These are phyloP conservation scores for Melanotaenia boesemani DNA, from an alignment of 2,797 vertebrate genomes.

Conservation along the genomic window DNA sequence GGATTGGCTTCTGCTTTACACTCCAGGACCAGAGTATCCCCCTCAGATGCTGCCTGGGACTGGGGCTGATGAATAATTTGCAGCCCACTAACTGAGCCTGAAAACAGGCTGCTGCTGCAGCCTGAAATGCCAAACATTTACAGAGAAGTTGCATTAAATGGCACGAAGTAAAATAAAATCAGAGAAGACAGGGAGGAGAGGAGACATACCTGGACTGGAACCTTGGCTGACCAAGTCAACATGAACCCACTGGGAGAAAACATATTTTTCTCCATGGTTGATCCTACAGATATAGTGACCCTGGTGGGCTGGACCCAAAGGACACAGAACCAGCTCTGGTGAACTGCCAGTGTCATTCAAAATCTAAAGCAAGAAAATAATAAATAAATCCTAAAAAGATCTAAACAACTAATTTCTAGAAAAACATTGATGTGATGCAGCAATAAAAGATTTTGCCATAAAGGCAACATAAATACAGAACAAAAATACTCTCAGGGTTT, in stretches of 20 bases:
- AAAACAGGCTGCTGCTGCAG: conserved; percentile 73
- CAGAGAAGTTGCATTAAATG: background rate
- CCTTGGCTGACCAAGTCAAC: conserved; percentile 69
- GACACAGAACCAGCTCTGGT: conserved; percentile 80
- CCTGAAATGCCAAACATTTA: conserved; percentile 57
- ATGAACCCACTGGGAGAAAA: conserved; percentile 86
- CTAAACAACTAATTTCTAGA: background rate
- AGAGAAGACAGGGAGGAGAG: background rate
- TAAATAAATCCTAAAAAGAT: background rate
- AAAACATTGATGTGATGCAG: background rate
- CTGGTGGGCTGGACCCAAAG: conserved; percentile 36
- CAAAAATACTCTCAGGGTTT: fast-evolving
- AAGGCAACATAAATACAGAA: background rate
- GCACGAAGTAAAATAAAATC: background rate
- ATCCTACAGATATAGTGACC: conserved; percentile 88
- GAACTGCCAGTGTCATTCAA: conserved; percentile 65
- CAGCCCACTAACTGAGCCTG: conserved; percentile 76
- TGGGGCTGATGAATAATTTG: conserved; percentile 78
- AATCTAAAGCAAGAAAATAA: conserved; percentile 72
- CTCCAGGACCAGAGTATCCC: conserved; percentile 80
- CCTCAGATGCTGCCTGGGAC: conserved; percentile 78
- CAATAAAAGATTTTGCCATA: background rate
- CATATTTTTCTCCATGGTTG: conserved; percentile 77
- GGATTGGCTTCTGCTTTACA: conserved; percentile 85
- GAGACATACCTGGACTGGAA: conserved; percentile 73